Base-by-base conservation (phyloP, 2,888 invertebrate genomes). In the Xylophagus ater region DNA sequence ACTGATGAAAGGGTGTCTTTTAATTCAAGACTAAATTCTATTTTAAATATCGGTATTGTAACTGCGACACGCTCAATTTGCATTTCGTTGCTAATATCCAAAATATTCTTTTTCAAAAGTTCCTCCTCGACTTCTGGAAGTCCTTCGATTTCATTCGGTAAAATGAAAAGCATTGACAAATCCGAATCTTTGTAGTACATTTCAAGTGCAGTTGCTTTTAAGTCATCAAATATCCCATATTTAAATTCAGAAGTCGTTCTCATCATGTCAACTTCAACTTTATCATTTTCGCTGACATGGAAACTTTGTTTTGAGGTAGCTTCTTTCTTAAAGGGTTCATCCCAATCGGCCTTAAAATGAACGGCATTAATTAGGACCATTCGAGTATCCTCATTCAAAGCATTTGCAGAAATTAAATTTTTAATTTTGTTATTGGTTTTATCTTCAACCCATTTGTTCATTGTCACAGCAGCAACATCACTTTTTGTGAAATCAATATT, bases 321-420 rank as follows among this genome's bases (percentile, higher is more conserved):
- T n/a, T n/a, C n/a, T n/a, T n/a, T n/a, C n/a, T n/a, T n/a, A n/a
- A n/a, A n/a, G n/a, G n/a, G n/a, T n/a, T n/a, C n/a, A n/a, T n/a
- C n/a, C n/a, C n/a, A n/a, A n/a, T n/a, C n/a, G 12, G 81, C 79
- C 69, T 85, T 84, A 66, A 87, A 86, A 57, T 85, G 83, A 17
- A 86, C 71, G 4, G 85, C 85, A 54, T 84, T 86, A 2, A 83
- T 72, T 6, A 87, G 70, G 8, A 86, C 77, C 44, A 85, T 57
- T n/a, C n/a, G n/a, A 24, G 74, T 65, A 6, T 81, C 81, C 3
- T 58, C 48, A 0, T 61, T 51, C 3, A 84, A 52, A 56, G 67
- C 66, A 45, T 67, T 74, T 3, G 71, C 13, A 2, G 68, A 55
- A 34, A 92, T 65, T 8, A 92, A 66, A 51, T 86, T 70, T 50